Percentiles rank a stretch among this genome's conserved stretches.
Conservation (phyloP, 2,797 vertebrate species). For the Morus bassanus region DNA sequence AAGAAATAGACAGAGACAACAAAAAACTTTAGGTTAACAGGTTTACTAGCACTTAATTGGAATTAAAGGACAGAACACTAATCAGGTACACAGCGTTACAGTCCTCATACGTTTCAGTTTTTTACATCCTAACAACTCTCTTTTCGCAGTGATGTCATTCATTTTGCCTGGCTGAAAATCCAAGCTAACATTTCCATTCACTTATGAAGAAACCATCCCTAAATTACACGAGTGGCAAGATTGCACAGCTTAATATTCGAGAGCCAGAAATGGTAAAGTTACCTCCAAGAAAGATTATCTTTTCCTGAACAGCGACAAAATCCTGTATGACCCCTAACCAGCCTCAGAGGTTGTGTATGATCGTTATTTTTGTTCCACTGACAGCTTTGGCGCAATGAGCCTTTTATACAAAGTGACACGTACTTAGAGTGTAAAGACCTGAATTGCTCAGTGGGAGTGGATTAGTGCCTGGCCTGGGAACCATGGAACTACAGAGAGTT, state of each 20-base stretch:
- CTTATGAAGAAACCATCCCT: not conserved
- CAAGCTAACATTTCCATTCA: not conserved
- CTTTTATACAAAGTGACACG: not conserved
- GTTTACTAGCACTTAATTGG: conserved; percentile 33
- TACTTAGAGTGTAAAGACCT: not conserved
- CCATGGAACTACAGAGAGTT: not conserved
- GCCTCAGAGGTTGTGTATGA: not conserved
- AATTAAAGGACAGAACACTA: not conserved
- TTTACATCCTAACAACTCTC: not conserved
- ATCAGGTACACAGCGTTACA: not conserved
- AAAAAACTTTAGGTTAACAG: conserved; percentile 25
- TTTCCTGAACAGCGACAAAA: not conserved
- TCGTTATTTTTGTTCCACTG: not conserved
- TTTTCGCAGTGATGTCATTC: not conserved
- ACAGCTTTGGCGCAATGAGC: not conserved
- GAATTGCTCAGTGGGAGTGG: not conserved
- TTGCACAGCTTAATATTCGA: not conserved
- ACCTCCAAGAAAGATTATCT: not conserved
- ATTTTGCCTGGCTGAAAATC: not conserved
- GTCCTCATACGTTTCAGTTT: not conserved
- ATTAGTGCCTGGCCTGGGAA: not conserved
- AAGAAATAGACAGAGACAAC: not conserved
- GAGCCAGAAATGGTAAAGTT: not conserved
- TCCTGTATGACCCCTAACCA: not conserved
- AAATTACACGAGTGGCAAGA: not conserved